Evolutionary conservation across 2,113 vertebrate species (phyloP).

Genomic region (Eudyptes chrysolophus): DNA sequence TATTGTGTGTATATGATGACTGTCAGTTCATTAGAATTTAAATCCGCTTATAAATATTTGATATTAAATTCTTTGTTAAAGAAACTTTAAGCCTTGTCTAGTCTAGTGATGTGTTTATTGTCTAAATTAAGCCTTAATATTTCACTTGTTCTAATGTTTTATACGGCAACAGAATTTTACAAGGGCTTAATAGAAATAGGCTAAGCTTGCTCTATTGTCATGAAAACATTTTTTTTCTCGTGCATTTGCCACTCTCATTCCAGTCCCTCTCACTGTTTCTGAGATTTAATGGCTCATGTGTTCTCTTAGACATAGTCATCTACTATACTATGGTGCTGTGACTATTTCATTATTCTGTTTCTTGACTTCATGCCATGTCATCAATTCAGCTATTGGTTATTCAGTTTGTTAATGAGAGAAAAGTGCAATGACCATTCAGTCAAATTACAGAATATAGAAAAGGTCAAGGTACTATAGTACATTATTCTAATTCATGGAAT

Average conservation of each 20-base stretch:
- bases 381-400: slow-evolving; percentile 27
- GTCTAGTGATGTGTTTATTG: slow-evolving; percentile 47
- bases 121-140: slow-evolving; percentile 53
- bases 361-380: slow-evolving; percentile 25
- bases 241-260: neutral
- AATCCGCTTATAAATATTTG: slow-evolving; percentile 64
- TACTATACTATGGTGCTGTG: neutral
- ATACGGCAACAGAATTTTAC: slow-evolving; percentile 14
- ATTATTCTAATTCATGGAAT: slow-evolving; percentile 45
- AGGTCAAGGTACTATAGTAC: slow-evolving; percentile 44
- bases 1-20: slow-evolving; percentile 13
- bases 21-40: slow-evolving; percentile 67
- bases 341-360: slow-evolving; percentile 36
- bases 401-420: slow-evolving; percentile 33
- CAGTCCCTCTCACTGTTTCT: neutral
- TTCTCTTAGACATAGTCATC: neutral
- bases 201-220: neutral
- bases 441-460: slow-evolving; percentile 59
- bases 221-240: neutral
- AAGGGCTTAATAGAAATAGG: neutral
- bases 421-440: slow-evolving; percentile 27
- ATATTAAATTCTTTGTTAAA: slow-evolving; percentile 56
- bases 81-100: slow-evolving; percentile 49
- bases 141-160: slow-evolving; percentile 19
- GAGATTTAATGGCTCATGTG: slow-evolving; percentile 17